Evolutionary conservation across 2,888 invertebrate species (phyloP).

Genomic region (Allacma fusca): DNA sequence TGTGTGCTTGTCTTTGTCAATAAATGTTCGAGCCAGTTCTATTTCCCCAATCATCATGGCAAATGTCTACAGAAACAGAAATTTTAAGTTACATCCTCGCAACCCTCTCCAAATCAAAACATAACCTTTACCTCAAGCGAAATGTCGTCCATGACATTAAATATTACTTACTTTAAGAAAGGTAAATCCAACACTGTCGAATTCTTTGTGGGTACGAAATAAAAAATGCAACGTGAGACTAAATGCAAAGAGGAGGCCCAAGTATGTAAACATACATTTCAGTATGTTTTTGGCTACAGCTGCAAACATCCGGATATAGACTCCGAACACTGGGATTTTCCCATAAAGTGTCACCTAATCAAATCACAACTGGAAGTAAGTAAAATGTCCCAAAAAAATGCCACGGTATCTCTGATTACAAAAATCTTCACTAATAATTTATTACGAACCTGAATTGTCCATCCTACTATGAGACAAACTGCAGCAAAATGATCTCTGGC

Average conservation of each 20-base stretch:
- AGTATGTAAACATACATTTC: constrained; percentile 61
- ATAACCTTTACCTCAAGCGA: background rate
- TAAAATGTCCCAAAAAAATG: background rate
- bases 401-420: background rate
- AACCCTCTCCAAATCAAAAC: too few relatives aligned
- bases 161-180: constrained; percentile 54
- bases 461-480: constrained; percentile 61
- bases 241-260: constrained; percentile 61
- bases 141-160: background rate
- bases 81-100: too few relatives aligned
- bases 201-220: constrained; percentile 61
- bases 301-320: constrained; percentile 61
- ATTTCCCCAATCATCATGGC: constrained; percentile 62
- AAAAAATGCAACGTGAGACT: constrained; percentile 62
- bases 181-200: constrained; percentile 62
- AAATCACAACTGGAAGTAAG: background rate
- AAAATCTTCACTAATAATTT: background rate
- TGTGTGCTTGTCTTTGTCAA: constrained; percentile 58
- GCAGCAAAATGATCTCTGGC: constrained; percentile 62
- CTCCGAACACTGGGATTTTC: constrained; percentile 62
- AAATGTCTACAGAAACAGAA: constrained; percentile 56
- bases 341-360: constrained; percentile 61
- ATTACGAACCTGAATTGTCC: constrained; percentile 61
- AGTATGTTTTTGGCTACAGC: constrained; percentile 61
- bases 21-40: constrained; percentile 60